Conservation (phyloP, 2,113 vertebrate genomes). For the Menura novaehollandiae region DNA sequence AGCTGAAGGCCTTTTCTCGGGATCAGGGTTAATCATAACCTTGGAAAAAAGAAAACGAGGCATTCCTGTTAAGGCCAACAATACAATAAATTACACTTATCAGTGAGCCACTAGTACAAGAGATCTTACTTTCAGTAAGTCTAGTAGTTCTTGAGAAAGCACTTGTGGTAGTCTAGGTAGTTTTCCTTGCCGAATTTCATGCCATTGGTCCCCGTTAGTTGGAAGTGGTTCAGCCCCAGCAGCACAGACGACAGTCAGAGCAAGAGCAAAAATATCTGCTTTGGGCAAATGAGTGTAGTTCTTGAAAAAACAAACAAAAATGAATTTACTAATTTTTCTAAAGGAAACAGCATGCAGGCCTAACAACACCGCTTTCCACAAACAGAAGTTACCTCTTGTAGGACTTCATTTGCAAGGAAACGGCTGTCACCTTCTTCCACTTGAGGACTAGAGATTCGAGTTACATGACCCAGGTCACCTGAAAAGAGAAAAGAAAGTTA, state of each 20-base stretch:
- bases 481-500: neutral
- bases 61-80: neutral
- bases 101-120: neutral
- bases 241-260: slow-evolving; percentile 88
- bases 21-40: slow-evolving; percentile 94
- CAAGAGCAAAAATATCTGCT: slow-evolving; percentile 94
- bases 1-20: slow-evolving; percentile 86
- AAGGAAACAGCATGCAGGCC: neutral
- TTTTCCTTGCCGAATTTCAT: slow-evolving; percentile 90
- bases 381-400: slow-evolving; percentile 86
- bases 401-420: slow-evolving; percentile 94
- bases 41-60: slow-evolving; percentile 26
- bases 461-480: slow-evolving; percentile 98
- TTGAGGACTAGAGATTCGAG: slow-evolving; percentile 90
- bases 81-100: neutral
- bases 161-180: slow-evolving; percentile 90
- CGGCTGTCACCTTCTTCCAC: slow-evolving; percentile 97
- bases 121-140: slow-evolving; percentile 86
- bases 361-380: neutral
- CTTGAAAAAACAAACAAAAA: slow-evolving; percentile 64
- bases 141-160: slow-evolving; percentile 86
- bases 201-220: slow-evolving; percentile 94
- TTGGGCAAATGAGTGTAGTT: slow-evolving; percentile 88
- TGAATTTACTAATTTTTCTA: neutral
- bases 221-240: slow-evolving; percentile 91